phyloP scores from a whole-genome alignment of 2,888 invertebrate species.

The Bruchidius siliquastri region DNA sequence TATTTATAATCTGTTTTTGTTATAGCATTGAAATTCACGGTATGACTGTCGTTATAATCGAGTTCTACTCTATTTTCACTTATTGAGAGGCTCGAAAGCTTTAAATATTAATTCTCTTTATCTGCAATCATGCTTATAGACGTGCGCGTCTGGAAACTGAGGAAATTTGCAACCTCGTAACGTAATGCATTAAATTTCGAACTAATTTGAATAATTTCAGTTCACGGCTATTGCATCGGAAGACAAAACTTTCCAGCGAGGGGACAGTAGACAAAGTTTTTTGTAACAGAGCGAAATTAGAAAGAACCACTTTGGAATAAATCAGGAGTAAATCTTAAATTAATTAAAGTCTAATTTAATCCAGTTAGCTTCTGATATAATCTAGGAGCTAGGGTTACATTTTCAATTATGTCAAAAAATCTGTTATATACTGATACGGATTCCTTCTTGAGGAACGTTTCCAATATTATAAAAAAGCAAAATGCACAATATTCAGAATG shows the following conservation, averaged over 20 bases:
- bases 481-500: too few relatives aligned
- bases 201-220: not conserved
- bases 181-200: not conserved
- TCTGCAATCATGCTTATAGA: not conserved
- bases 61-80: too few relatives aligned
- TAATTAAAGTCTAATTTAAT: constrained; percentile 1
- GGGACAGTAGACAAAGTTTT: not conserved
- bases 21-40: too few relatives aligned
- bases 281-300: constrained; percentile 3
- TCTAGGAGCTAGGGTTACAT: not conserved
- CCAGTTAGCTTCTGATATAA: not conserved
- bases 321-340: not conserved
- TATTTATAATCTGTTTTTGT: too few relatives aligned
- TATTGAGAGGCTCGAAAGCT: too few relatives aligned
- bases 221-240: not conserved
- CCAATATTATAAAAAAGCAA: too few relatives aligned
- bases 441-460: too few relatives aligned
- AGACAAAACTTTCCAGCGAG: not conserved
- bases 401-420: too few relatives aligned
- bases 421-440: too few relatives aligned
- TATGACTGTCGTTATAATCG: too few relatives aligned
- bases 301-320: constrained; percentile 1
- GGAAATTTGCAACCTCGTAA: not conserved
- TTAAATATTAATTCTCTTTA: too few relatives aligned
- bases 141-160: not conserved